Base-by-base conservation (phyloP, 2,113 vertebrate species). In the Noctilio leporinus region DNA sequence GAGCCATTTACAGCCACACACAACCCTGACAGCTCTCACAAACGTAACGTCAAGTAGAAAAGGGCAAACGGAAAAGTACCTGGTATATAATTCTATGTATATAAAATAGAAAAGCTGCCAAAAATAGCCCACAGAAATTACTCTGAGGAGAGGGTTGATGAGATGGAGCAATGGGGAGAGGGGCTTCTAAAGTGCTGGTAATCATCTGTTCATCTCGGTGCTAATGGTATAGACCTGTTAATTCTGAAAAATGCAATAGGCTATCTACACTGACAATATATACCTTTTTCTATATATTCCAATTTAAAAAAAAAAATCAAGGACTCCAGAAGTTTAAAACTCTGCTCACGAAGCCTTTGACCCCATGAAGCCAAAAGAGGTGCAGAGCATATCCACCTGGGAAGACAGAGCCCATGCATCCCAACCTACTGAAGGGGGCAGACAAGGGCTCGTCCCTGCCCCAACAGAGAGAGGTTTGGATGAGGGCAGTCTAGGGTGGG, bases 361-460 rank as follows among this genome's bases (percentile, higher is more conserved):
- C 55, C 40, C 28, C 65, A 87, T 7, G 59, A 95, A 86, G 26
- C 1, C 51, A 35, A 73, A 77, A 35, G 38, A 85, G 30, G 24
- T 28, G 0, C 10, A 24, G 76, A 19, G 7, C 2, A 14, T 15
- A 43, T 19, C 16, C 20, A 10, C 28, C 11, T 40, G 38, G 75
- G 45, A 77, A 94, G 24, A 76, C 10, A 30, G 9, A 30, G 19
- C 22, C 49, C 15, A 35, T 0, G 5, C 30, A 81, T 33, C 30
- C 22, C 43, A 64, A 35, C 17, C 20, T 19, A 0, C 22, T 3
- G 22, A n/a, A 17, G 62, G 53, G 28, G 14, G 73, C 3, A n/a
- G n/a, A n/a, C n/a, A 59, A 9, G 38, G 24, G 26, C 30, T 35
- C n/a, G 26, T 6, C 67, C 10, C 12, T 0, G 0, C 1, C 7